Percentiles rank a stretch among this genome's conserved stretches.
Conservation (phyloP, 2,797 vertebrate species). For the Propithecus deckenii region DNA sequence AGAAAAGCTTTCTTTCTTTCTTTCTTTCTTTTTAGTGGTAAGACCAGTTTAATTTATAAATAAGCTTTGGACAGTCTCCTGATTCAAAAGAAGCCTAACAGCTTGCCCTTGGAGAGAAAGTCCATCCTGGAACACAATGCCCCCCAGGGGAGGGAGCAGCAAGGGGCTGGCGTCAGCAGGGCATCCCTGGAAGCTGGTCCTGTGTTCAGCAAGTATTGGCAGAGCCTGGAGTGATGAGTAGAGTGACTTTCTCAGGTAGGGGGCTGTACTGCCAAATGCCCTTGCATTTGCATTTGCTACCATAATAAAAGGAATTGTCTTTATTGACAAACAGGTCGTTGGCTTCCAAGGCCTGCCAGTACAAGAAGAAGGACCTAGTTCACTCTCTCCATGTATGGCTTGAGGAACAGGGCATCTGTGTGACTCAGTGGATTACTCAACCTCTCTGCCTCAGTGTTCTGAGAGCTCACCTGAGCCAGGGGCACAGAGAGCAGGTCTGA, state of each 20-base stretch:
- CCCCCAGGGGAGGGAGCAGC: neutral
- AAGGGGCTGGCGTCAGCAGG: neutral
- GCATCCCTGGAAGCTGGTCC: neutral
- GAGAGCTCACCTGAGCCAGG: neutral
- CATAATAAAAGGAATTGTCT: neutral
- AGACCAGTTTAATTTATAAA: neutral
- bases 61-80: neutral
- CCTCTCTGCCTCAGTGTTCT: neutral
- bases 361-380: neutral
- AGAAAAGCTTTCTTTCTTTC: neutral
- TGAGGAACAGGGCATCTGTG: neutral
- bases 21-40: no score
- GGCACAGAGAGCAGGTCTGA: neutral
- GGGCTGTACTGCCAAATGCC: neutral
- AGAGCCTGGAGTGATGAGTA: neutral
- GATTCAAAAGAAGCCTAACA: neutral
- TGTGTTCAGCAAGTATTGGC: neutral
- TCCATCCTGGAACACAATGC: neutral
- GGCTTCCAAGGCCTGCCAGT: neutral
- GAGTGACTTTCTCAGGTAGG: neutral
- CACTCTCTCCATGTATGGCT: neutral
- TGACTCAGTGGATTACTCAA: neutral
- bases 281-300: neutral
- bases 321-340: neutral
- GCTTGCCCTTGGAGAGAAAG: neutral